These are phyloP conservation scores for Lordiphosa stackelbergi DNA, from an alignment of 1,140 invertebrate species.

Conservation along the genomic window DNA sequence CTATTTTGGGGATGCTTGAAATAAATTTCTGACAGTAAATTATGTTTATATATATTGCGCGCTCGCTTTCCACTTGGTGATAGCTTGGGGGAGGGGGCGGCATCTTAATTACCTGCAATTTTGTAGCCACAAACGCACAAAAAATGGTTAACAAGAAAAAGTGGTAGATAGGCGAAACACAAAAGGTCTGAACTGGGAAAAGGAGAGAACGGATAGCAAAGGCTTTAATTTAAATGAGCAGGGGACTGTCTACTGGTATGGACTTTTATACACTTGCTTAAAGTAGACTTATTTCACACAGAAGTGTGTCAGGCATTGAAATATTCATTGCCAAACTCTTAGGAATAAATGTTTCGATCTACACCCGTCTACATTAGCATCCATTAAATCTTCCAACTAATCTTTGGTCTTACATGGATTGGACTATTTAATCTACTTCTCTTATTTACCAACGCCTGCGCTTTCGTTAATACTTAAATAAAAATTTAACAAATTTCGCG, in stretches of 20 bases:
- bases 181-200: constrained; percentile 5
- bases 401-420: too few species aligned
- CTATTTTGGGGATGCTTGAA: constrained; percentile 27
- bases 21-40: constrained; percentile 65
- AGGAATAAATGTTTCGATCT: too few species aligned
- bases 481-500: too few species aligned
- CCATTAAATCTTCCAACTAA: too few species aligned
- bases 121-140: constrained; percentile 45
- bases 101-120: constrained; percentile 72
- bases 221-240: constrained; percentile 56
- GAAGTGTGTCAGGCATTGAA: too few species aligned
- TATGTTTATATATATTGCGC: constrained; percentile 42
- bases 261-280: neutral
- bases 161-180: neutral
- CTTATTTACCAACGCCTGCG: too few species aligned
- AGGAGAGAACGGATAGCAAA: constrained; percentile 26
- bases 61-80: neutral
- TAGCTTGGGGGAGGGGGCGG: constrained; percentile 15
- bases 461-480: too few species aligned
- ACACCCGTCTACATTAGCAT: too few species aligned
- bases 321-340: too few species aligned
- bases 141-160: constrained; percentile 16
- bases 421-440: too few species aligned
- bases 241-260: neutral
- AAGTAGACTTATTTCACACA: constrained; percentile 2